Evolutionary conservation across 2,113 vertebrate species (phyloP), one percentile per base, ranked within the genome.

Genomic region (Dicaeum eximium): DNA sequence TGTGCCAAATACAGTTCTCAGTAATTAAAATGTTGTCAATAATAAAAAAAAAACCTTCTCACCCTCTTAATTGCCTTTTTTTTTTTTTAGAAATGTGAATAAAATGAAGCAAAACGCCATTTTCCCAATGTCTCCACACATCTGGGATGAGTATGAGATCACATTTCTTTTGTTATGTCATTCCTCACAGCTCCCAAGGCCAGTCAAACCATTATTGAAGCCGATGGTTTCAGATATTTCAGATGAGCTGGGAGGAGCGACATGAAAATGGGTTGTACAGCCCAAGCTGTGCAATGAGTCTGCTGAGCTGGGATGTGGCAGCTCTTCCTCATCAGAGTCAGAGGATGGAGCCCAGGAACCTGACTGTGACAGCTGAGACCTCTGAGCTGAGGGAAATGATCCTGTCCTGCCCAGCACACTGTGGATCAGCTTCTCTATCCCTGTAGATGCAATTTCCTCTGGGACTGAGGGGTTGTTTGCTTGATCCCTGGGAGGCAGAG

Each of bases 181-280:
- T 31, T 37, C 35, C 42, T 45, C 56, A 28, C 24, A 31, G 21
- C 18, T 78, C 57, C 24, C 28, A 62, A 66, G 42, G 21, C 45
- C 44, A 47, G 3, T 17, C 31, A 56, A 35, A 65, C 42, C n/a
- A 7, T 19, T 35, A 9, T 1, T 11, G 22, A 30, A 50, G 12
- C 27, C 1, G 10, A 14, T 3, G 13, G 31, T 56, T 47, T 48
- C 58, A 35, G 25, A 6, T 14, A 23, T 4, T 37, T 15, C 38
- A 9, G 3, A 23, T 25, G 38, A 81, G 40, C 15, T 1, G 1
- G 38, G 27, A 30, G 11, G 23, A 42, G 9, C 0, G 1, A 30
- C 33, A 23, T 8, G 6, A 4, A 9, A 28, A 18, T 0, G 7
- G 2, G 4, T 27, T 44, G 3, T 2, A 2, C 17, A n/a, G 40